Evolutionary conservation across 1,140 invertebrate genomes (phyloP).

Genomic region (Planococcus citri): DNA sequence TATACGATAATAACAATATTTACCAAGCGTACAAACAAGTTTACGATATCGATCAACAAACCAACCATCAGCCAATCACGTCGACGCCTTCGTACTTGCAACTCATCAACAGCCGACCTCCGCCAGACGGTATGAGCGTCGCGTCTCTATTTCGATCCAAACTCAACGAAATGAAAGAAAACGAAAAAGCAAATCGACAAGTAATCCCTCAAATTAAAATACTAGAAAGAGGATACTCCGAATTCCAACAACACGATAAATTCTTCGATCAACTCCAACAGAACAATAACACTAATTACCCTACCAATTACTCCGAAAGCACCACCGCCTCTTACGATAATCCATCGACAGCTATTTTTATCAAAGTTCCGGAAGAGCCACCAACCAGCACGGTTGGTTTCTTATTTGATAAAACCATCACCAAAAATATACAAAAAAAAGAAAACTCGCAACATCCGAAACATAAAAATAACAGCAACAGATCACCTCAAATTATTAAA

Average conservation of each 20-base stretch:
- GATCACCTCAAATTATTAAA: neutral
- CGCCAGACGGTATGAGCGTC: neutral
- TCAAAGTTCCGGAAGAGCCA: neutral
- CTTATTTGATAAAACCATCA: constrained; percentile 1
- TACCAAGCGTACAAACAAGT: constrained; percentile 13
- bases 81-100: neutral
- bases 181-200: neutral
- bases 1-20: neutral
- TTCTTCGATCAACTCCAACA: constrained; percentile 4
- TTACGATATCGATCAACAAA: neutral
- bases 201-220: neutral
- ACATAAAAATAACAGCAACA: constrained; percentile 8
- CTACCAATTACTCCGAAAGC: neutral
- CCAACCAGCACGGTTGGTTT: neutral
- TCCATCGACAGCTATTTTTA: neutral
- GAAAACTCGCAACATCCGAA: neutral
- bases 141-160: neutral
- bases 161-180: neutral
- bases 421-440: constrained; percentile 10
- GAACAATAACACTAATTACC: neutral
- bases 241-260: neutral
- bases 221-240: neutral
- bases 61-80: neutral
- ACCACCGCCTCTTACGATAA: neutral
- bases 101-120: neutral